Conservation (phyloP, 92 coral and sea anemone species). For the Blastomussa wellsi region DNA sequence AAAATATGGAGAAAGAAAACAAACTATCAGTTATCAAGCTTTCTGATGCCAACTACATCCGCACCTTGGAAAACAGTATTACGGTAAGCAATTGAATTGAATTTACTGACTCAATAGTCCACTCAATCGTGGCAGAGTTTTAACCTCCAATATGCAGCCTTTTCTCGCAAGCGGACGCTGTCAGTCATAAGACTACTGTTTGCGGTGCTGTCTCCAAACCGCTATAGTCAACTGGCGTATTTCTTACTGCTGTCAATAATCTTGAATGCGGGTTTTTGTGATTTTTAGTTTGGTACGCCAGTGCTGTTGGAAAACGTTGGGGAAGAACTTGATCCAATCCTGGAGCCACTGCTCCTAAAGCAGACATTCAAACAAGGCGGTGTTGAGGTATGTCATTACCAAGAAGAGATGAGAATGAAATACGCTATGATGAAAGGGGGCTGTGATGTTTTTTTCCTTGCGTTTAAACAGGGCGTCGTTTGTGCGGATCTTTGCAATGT, state of each 20-base stretch:
- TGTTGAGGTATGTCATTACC: conserved; percentile 75
- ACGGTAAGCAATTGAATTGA: conserved; percentile 60
- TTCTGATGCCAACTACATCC: conserved; percentile 93
- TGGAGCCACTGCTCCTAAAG: conserved; percentile 90
- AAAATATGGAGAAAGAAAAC: conserved; percentile 98
- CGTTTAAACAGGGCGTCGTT: too few relatives aligned
- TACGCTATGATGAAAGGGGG: neutral
- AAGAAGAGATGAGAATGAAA: neutral
- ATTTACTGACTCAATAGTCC: neutral
- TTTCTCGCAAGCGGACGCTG: neutral
- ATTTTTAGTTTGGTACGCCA: conserved; percentile 92
- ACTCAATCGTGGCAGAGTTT: neutral
- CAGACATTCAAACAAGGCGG: conserved; percentile 99
- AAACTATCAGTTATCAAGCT: conserved; percentile 92
- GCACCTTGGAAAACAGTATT: conserved; percentile 94
- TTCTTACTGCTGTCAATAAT: neutral
- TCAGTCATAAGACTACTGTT: neutral
- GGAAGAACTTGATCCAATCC: conserved; percentile 94
- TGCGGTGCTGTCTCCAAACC: neutral
- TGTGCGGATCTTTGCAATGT: too few relatives aligned
- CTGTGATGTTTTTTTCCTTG: neutral
- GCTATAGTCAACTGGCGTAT: neutral
- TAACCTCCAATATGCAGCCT: neutral
- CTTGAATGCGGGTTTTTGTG: neutral
- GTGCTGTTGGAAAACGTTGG: conserved; percentile 96